Conservation (phyloP, 1,140 invertebrate genomes). For the Plectus sambesii region DNA sequence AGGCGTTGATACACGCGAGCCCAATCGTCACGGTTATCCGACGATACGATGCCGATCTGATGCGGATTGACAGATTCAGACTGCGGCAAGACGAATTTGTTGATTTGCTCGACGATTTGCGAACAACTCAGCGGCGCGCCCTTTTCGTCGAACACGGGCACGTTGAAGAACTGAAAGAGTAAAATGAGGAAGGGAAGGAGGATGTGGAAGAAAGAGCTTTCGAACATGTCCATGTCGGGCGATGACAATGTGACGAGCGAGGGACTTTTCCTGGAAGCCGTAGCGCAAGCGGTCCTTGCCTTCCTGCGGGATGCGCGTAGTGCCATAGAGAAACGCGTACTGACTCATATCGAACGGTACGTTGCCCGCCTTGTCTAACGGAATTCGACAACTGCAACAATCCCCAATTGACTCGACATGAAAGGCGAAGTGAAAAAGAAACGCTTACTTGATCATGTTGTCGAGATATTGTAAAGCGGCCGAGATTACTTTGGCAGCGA, state of each 20-base stretch:
- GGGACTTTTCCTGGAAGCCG: too few species aligned
- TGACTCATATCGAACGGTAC: conserved; percentile 41
- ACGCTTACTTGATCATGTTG: conserved; percentile 28
- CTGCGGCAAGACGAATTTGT: conserved; percentile 16
- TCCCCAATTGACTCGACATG: too few species aligned
- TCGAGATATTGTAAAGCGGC: conserved; percentile 34
- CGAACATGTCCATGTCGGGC: conserved; percentile 39
- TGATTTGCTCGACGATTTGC: conserved; percentile 23
- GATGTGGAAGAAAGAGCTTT: too few species aligned
- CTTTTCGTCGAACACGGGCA: conserved; percentile 34
- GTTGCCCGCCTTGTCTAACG: conserved; percentile 33
- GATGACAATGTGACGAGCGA: conserved; percentile 33
- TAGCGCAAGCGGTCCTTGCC: conserved; percentile 28
- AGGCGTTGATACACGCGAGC: conserved; percentile 33
- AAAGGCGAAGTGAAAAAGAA: too few species aligned
- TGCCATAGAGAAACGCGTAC: conserved; percentile 38
- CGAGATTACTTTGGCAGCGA: conserved; percentile 38
- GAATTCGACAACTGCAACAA: conserved; percentile 30
- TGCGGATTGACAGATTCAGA: conserved; percentile 16
- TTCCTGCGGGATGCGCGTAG: conserved; percentile 33
- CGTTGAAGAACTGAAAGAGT: conserved; percentile 32
- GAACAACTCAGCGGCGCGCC: conserved; percentile 23
- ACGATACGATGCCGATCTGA: conserved; percentile 36
- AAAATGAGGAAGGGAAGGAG: neutral
- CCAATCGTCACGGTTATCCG: conserved; percentile 35